Percentiles rank a stretch among this genome's conserved stretches.
Conservation (phyloP, 2,113 vertebrate genomes). For the Thinocorus orbignyianus region DNA sequence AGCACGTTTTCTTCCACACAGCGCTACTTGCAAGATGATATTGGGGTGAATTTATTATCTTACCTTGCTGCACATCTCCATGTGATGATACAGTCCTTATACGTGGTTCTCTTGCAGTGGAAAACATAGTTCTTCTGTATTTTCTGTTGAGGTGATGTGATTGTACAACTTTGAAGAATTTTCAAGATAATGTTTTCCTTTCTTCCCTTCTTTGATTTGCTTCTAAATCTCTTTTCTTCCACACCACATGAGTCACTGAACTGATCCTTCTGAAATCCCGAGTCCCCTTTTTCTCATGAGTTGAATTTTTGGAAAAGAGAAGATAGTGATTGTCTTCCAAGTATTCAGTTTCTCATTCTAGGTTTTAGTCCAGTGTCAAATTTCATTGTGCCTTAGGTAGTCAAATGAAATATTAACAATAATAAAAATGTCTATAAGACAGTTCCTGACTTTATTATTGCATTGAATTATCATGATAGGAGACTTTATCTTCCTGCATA, state of each 20-base stretch:
- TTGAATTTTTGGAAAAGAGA: not conserved
- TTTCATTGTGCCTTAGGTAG: not conserved
- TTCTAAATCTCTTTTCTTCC: not conserved
- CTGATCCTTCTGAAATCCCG: not conserved
- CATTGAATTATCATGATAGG: not conserved
- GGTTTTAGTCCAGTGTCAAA: not conserved
- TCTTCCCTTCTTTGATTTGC: not conserved
- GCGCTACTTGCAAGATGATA: not conserved
- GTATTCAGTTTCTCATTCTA: not conserved
- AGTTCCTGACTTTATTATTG: not conserved
- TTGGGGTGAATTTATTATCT: not conserved
- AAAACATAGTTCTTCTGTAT: not conserved
- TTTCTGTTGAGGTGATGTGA: not conserved
- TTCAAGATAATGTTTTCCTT: not conserved
- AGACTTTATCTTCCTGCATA: not conserved
- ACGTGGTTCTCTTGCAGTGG: not conserved
- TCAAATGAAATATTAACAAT: not conserved
- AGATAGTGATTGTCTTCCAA: not conserved
- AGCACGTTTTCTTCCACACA: not conserved
- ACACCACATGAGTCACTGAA: not conserved
- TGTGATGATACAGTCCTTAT: not conserved
- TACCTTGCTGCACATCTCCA: not conserved
- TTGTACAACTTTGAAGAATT: not conserved
- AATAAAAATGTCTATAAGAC: not conserved
- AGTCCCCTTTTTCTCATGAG: not conserved